Conservation (phyloP, 1,140 invertebrate species). For the Lepidostoma basale region DNA sequence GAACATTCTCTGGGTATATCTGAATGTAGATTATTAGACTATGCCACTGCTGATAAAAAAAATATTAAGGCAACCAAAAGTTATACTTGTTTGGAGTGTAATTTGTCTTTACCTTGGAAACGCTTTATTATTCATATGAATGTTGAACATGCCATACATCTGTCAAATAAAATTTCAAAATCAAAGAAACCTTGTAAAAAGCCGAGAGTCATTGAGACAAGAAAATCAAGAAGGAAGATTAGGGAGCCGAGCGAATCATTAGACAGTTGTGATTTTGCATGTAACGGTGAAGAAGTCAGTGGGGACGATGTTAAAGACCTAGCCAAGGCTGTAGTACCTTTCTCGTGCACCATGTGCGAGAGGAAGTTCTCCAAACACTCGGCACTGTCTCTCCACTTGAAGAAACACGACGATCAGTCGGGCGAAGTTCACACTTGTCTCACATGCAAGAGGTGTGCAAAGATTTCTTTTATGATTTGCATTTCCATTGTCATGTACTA, state of each 20-base stretch:
- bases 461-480: neutral
- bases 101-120: conserved; percentile 7
- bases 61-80: neutral
- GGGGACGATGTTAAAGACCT: conserved; percentile 18
- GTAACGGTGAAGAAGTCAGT: neutral
- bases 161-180: conserved; percentile 1
- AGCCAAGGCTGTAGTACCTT: conserved; percentile 34
- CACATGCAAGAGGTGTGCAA: conserved; percentile 50
- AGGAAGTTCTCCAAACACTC: conserved; percentile 55
- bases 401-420: conserved; percentile 52
- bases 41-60: neutral
- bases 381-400: conserved; percentile 56
- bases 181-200: neutral
- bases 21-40: neutral
- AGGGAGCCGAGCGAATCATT: neutral
- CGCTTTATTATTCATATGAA: conserved; percentile 22
- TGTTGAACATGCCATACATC: neutral
- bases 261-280: neutral
- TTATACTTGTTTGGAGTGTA: conserved; percentile 9
- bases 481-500: neutral
- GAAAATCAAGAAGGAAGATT: conserved; percentile 22
- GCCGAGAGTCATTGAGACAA: conserved; percentile 9
- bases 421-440: conserved; percentile 51
- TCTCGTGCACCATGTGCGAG: conserved; percentile 56
- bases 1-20: too few relatives aligned